phyloP scores from a whole-genome alignment of 1,140 invertebrate genomes.

The Solenopsis invicta region DNA sequence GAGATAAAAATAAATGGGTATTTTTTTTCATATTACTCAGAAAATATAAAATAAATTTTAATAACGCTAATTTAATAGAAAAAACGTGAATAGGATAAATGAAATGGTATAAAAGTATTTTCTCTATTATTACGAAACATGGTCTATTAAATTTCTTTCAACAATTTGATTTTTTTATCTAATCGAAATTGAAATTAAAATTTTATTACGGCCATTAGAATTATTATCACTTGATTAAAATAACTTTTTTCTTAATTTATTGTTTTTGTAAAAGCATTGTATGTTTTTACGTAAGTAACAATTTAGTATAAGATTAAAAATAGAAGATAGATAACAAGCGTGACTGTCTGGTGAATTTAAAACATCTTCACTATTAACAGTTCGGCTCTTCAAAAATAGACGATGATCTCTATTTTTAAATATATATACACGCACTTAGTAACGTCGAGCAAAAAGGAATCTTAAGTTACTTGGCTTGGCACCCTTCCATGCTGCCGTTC shows the following conservation, averaged over 20 bases:
- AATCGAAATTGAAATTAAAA: not conserved
- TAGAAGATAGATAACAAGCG: not conserved
- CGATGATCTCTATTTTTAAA: conserved; percentile 42
- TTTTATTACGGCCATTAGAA: not conserved
- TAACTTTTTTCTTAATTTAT: not conserved
- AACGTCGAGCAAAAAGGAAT: not conserved
- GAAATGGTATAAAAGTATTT: not conserved
- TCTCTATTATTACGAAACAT: not conserved
- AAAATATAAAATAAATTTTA: not conserved
- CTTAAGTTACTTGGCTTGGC: conserved; percentile 31
- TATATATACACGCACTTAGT: not conserved
- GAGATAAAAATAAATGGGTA: not conserved
- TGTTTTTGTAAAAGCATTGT: not conserved
- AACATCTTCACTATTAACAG: conserved; percentile 29
- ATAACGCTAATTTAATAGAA: not conserved
- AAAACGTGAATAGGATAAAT: not conserved
- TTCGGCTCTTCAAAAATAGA: conserved; percentile 32
- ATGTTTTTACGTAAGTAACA: not conserved
- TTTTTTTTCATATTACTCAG: not conserved
- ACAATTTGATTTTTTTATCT: not conserved
- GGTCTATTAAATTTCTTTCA: not conserved
- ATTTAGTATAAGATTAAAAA: not conserved
- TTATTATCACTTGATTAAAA: not conserved
- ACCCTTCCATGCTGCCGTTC: conserved; percentile 1
- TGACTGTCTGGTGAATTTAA: not conserved